A percentile compares a stretch with the other conserved stretches of the same genome.
phyloP scores from a whole-genome alignment of 2,113 vertebrate genomes.

The Toxotes chatareus region DNA sequence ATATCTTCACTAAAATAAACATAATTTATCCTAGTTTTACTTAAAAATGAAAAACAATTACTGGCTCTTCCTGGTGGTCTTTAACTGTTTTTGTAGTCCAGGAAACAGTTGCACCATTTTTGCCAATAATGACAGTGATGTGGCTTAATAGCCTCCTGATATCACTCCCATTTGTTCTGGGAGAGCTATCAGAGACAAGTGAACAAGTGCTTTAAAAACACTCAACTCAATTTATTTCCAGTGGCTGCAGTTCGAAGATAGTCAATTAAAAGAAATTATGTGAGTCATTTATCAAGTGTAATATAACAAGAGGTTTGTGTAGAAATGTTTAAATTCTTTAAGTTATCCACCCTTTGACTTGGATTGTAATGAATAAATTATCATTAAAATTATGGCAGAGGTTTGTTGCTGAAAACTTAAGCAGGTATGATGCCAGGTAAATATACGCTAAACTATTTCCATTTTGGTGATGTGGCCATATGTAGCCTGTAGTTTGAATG shows the following conservation, averaged over 20 bases:
- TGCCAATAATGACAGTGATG: not conserved
- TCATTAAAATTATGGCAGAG: not conserved
- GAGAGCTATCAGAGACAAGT: not conserved
- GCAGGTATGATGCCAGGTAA: not conserved
- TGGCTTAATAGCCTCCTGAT: conserved; percentile 10
- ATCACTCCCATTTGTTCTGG: conserved; percentile 2
- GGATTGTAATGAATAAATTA: not conserved
- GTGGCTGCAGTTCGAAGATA: not conserved
- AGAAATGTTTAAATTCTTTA: not conserved
- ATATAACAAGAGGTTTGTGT: conserved; percentile 6
- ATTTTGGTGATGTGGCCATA: not conserved
- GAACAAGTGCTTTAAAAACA: conserved; percentile 13
- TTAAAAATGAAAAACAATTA: not conserved
- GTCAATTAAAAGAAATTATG: conserved; percentile 20
- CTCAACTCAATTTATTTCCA: not conserved
- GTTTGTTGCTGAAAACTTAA: not conserved
- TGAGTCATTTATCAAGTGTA: conserved; percentile 5
- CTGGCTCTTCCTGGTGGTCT: not conserved
- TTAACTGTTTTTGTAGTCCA: not conserved
- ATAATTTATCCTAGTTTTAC: not conserved
- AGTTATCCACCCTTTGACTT: not conserved
- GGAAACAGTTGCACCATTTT: not conserved
- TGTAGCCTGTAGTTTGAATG: too few species aligned
- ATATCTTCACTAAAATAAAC: conserved; percentile 1
- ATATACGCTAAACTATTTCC: not conserved